phyloP scores from a whole-genome alignment of 2,113 vertebrate species.

The Passer domesticus region DNA sequence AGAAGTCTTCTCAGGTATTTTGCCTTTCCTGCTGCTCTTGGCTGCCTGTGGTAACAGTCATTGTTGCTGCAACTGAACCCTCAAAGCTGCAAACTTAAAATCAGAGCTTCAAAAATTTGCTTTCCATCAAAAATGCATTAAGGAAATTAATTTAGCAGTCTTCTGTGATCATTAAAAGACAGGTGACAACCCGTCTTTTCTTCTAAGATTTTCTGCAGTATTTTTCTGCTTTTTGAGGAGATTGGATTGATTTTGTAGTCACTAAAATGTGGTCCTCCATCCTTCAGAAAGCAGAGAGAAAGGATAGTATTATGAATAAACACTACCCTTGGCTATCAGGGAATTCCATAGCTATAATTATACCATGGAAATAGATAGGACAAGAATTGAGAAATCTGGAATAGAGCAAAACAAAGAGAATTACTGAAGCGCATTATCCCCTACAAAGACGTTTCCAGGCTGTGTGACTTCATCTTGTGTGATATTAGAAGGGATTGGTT shows the following conservation, averaged over 20 bases:
- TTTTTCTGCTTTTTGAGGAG: background rate
- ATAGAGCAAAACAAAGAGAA: background rate
- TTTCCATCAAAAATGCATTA: background rate
- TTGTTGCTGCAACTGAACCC: background rate
- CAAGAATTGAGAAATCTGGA: background rate
- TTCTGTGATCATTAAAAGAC: background rate
- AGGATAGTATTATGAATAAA: background rate
- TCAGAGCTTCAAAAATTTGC: background rate
- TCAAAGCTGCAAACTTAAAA: background rate
- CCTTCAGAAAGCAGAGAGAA: background rate
- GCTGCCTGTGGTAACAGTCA: background rate
- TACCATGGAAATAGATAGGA: background rate
- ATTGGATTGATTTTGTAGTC: background rate
- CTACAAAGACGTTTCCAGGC: background rate
- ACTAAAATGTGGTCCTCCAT: background rate
- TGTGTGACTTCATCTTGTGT: background rate
- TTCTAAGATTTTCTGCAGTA: background rate
- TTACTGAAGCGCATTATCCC: background rate
- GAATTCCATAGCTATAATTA: background rate
- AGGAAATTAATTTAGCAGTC: background rate
- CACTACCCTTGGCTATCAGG: background rate
- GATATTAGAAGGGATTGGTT: background rate
- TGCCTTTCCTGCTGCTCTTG: background rate
- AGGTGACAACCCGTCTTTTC: background rate
- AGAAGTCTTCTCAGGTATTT: background rate